Percentiles rank a stretch among this genome's conserved stretches.
phyloP scores from a whole-genome alignment of 2,797 vertebrate species.

The Liparis tanakae region DNA sequence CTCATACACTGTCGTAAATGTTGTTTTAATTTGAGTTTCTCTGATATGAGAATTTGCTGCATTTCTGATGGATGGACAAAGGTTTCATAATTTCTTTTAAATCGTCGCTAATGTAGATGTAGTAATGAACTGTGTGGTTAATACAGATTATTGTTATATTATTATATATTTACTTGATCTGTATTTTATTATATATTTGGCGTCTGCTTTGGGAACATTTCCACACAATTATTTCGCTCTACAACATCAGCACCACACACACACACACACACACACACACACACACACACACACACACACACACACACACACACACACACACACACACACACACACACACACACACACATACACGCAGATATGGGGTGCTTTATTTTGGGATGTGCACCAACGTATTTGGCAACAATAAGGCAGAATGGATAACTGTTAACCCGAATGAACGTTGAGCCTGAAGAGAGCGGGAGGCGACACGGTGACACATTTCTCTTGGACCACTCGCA shows the following conservation, averaged over 20 bases:
- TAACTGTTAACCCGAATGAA: conserved; percentile 38
- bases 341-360: conserved; percentile 11
- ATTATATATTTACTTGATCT: not conserved
- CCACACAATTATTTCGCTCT: conserved; percentile 27
- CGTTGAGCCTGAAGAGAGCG: conserved; percentile 52
- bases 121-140: not conserved
- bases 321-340: conserved; percentile 9
- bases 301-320: conserved; percentile 11
- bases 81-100: not conserved
- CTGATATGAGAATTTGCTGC: conserved; percentile 2
- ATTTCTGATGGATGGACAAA: not conserved
- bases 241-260: conserved; percentile 34
- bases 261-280: conserved; percentile 16
- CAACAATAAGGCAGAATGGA: conserved; percentile 24
- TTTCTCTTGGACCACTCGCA: conserved; percentile 50
- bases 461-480: conserved; percentile 52
- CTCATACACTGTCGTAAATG: not conserved
- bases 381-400: conserved; percentile 47
- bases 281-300: conserved; percentile 3
- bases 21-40: conserved; percentile 1
- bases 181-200: conserved; percentile 25
- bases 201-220: no score
- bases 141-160: not conserved
- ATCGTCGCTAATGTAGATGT: not conserved
- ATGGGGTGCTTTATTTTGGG: conserved; percentile 26